Conservation (phyloP, 2,888 invertebrate species). For the Apotomis capreana region DNA sequence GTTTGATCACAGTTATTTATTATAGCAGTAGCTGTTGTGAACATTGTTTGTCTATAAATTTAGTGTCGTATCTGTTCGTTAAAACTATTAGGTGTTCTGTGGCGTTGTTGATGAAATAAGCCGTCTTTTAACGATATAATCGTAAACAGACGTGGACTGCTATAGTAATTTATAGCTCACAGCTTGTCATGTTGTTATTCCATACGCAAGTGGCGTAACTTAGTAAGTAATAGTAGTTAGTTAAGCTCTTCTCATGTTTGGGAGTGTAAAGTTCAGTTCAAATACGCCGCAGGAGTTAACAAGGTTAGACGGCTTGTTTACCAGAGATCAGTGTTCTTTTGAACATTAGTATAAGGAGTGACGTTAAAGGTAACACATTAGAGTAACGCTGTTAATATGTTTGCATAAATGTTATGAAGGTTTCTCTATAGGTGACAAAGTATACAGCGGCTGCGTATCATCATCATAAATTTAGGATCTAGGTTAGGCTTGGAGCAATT, state of each 20-base stretch:
- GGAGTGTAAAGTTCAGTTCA: background rate
- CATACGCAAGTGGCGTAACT: background rate
- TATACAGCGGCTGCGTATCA: too few relatives aligned
- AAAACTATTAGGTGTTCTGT: slow-evolving; percentile 29
- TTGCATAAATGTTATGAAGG: too few relatives aligned
- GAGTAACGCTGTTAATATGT: too few relatives aligned
- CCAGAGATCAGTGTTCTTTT: background rate
- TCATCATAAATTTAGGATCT: too few relatives aligned
- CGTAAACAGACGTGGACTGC: slow-evolving; percentile 54
- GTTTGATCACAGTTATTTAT: too few relatives aligned
- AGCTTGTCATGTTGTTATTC: slow-evolving; percentile 41
- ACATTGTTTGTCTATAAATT: too few relatives aligned
- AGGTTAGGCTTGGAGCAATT: too few relatives aligned
- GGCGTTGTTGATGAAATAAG: slow-evolving; percentile 56
- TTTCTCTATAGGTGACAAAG: too few relatives aligned
- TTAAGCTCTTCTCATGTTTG: background rate
- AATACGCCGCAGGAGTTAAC: slow-evolving; percentile 4
- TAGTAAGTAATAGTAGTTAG: background rate
- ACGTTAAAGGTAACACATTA: too few relatives aligned
- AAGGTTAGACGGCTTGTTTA: background rate
- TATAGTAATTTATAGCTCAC: slow-evolving; percentile 48
- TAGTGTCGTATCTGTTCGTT: background rate
- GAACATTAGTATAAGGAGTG: too few relatives aligned
- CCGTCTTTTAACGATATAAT: slow-evolving; percentile 56
- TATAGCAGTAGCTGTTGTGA: too few relatives aligned